Conservation (phyloP, 2,888 invertebrate genomes). For the Syritta pipiens region DNA sequence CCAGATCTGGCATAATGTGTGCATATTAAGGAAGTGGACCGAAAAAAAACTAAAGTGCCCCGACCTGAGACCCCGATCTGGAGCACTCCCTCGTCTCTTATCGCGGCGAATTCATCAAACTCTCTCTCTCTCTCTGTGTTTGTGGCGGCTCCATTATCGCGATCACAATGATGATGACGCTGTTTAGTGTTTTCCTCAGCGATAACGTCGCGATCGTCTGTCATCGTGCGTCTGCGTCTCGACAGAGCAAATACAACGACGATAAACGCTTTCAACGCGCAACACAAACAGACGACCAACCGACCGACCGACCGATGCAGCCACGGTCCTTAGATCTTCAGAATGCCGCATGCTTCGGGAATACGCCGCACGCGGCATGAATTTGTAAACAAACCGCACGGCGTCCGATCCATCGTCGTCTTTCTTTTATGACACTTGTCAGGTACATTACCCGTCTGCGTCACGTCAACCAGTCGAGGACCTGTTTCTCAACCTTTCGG, state of each 20-base stretch:
- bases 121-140: neutral
- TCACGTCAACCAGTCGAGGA: conserved; percentile 1
- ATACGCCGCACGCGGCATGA: conserved; percentile 65
- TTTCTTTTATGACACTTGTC: conserved; percentile 59
- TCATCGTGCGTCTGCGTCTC: conserved; percentile 11
- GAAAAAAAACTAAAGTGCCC: conserved; percentile 5
- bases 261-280: conserved; percentile 57
- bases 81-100: conserved; percentile 52
- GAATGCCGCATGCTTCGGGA: conserved; percentile 65
- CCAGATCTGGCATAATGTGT: conserved; percentile 58
- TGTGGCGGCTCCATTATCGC: conserved; percentile 38
- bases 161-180: conserved; percentile 61
- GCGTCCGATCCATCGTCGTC: neutral
- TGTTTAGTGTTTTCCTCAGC: conserved; percentile 54
- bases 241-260: conserved; percentile 6
- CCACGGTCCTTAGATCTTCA: conserved; percentile 48
- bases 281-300: conserved; percentile 35
- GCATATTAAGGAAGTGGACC: conserved; percentile 47
- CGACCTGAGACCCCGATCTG: conserved; percentile 23
- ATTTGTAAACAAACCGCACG: conserved; percentile 52
- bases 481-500: conserved; percentile 54
- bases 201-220: conserved; percentile 47
- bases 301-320: conserved; percentile 36
- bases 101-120: conserved; percentile 40
- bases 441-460: conserved; percentile 64